Evolutionary conservation across 2,888 invertebrate species (phyloP), one percentile per base, ranked within the genome.

Genomic region (Nomada goodeniana): DNA sequence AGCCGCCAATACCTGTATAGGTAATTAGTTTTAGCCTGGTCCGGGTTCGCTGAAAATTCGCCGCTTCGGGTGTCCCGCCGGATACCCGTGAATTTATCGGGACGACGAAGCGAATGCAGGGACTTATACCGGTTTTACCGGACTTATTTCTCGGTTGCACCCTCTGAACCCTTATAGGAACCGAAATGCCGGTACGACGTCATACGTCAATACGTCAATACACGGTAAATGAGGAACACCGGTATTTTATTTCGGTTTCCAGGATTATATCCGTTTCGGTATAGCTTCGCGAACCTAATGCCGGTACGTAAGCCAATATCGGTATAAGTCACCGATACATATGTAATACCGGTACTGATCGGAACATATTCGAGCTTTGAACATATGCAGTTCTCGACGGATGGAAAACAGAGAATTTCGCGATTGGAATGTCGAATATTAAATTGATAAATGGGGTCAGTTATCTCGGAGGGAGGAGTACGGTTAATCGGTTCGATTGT

Each of bases 11-110:
- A 65, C 29, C 52, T 42, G 55, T 65, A 65, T 57, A 47, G 57
- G 80, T 81, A 82, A 80, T 80, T 82, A 80, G 81, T 80, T 80
- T 80, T 82, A 65, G 61, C 81, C 59, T 0, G 53, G 36, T 50
- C 26, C 57, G 23, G 36, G n/a, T 53, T 47, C 50, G 68, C 68
- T 57, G 80, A 78, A 78, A 80, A 80, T 78, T 63, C 55, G 13
- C 42, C 20, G 55, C 26, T 26, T 18, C 52, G 52, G 60, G 44
- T 29, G 77, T 52, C 78, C 53, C 36, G 71, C 50, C 71, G 78
- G 78, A 78, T 20, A 52, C 42, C 13, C 67, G 18, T 53, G 23
- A 57, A 80, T 71, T 78, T 71, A 71, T 71, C 65, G 55, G 18
- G 47, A 2, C n/a, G 26, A 50, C 52, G 23, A 44, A 67, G 77